Evolutionary conservation across 2,888 invertebrate genomes (phyloP).

Genomic region (Salpingus planirostris): DNA sequence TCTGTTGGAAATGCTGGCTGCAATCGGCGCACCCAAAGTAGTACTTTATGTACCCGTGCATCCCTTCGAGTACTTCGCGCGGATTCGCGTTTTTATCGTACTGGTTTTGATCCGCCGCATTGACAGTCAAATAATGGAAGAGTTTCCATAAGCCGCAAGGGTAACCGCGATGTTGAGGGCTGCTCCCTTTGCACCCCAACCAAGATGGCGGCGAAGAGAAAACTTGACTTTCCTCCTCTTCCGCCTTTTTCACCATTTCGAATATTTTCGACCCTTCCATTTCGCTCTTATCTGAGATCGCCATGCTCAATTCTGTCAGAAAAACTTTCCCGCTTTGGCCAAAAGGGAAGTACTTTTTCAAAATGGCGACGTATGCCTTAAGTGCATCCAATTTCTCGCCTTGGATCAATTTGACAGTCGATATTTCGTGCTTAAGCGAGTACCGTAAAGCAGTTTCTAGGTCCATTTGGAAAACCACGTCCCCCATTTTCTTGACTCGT

Average conservation of each 20-base stretch:
- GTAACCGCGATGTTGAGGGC: conserved; percentile 68
- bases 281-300: conserved; percentile 42
- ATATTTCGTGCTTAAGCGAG: conserved; percentile 76
- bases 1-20: conserved; percentile 77
- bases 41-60: conserved; percentile 80
- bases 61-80: conserved; percentile 65
- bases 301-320: conserved; percentile 52
- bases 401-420: conserved; percentile 48
- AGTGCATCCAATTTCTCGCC: conserved; percentile 67
- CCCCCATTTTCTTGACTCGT: conserved; percentile 40
- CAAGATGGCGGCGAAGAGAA: conserved; percentile 52
- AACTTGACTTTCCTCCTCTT: conserved; percentile 48
- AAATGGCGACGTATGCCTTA: conserved; percentile 59
- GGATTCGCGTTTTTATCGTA: conserved; percentile 45
- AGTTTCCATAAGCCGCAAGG: conserved; percentile 93
- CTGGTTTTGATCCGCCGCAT: conserved; percentile 46
- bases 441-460: conserved; percentile 79
- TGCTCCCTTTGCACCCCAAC: conserved; percentile 76
- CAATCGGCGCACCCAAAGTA: conserved; percentile 95
- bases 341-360: conserved; percentile 74
- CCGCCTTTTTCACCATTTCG: conserved; percentile 45
- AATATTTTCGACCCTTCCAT: conserved; percentile 54
- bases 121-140: conserved; percentile 86
- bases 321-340: conserved; percentile 57
- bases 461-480: conserved; percentile 75